phyloP scores from a whole-genome alignment of 2,888 invertebrate species.

The Blastobasis lacticolella region DNA sequence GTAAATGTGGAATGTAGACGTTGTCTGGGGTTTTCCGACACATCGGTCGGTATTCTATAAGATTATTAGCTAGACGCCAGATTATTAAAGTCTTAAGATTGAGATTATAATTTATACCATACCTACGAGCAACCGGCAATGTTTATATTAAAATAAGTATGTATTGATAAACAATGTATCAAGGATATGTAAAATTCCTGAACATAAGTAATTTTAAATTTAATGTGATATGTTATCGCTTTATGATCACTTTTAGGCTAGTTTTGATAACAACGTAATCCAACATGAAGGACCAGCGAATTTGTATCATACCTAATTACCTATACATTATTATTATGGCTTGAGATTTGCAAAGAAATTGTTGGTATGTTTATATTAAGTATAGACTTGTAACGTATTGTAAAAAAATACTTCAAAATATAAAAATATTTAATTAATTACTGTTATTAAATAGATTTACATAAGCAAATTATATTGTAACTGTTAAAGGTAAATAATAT shows the following conservation, averaged over 20 bases:
- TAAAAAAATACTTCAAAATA: too few relatives aligned
- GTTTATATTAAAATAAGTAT: slow-evolving; percentile 1
- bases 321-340: background rate
- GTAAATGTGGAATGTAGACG: too few relatives aligned
- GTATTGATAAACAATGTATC: background rate
- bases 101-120: slow-evolving; percentile 8
- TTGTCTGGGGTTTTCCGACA: too few relatives aligned
- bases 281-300: slow-evolving; percentile 2
- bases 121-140: slow-evolving; percentile 24
- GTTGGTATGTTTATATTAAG: too few relatives aligned
- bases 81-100: too few relatives aligned
- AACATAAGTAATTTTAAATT: slow-evolving; percentile 1
- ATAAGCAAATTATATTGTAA: too few relatives aligned
- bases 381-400: too few relatives aligned
- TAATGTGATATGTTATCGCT: background rate
- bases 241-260: slow-evolving; percentile 2
- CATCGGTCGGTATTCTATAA: too few relatives aligned
- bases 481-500: background rate
- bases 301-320: background rate
- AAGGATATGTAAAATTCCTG: background rate
- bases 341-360: too few relatives aligned
- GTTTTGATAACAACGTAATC: slow-evolving; percentile 1
- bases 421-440: too few relatives aligned
- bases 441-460: too few relatives aligned
- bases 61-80: too few relatives aligned